Base-by-base conservation (phyloP, 2,888 invertebrate species). In the Xestia xanthographa region DNA sequence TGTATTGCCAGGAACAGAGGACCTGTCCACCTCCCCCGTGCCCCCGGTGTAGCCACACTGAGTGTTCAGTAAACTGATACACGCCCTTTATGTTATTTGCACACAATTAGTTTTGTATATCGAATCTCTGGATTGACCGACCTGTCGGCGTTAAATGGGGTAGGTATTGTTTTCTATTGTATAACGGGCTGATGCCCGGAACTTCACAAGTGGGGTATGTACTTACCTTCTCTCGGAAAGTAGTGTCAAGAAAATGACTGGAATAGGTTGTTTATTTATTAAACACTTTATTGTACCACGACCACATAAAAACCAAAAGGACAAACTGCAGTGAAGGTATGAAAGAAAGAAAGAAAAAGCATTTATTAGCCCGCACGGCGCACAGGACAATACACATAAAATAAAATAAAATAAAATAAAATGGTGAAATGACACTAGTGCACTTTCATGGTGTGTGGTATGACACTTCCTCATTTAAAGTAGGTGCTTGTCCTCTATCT, bases 1-100 rank as follows among this genome's bases (percentile, higher is more conserved):
- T 92, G 92, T 93, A 92, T 92, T 88, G 90, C 91, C 77, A 69
- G 82, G 85, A 90, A 88, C 87, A 87, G 82, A 81, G 83, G 82
- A 86, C 84, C 75, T 69, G 85, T 70, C 79, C 63, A 77, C 70
- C 50, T 45, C 26, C 58, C 77, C 26, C 38, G 38, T 38, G 6
- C n/a, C 77, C 74, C 2, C 20, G 78, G 87, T 87, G 84, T 80
- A 80, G 82, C 81, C 84, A 77, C 84, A 76, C 83, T 88, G 84
- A 81, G 85, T 88, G 82, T 79, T 84, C 83, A 88, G 87, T 90
- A 90, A 90, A 91, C 86, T 85, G 84, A 87, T 83, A 90, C 82
- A 89, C 80, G 80, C 53, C 86, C 82, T 88, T 90, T 91, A 88
- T 88, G 82, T 83, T 84, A 83, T 86, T 87, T 84, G 86, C 82